Conservation (phyloP, 2,797 vertebrate species). For the Anguilla marmorata region DNA sequence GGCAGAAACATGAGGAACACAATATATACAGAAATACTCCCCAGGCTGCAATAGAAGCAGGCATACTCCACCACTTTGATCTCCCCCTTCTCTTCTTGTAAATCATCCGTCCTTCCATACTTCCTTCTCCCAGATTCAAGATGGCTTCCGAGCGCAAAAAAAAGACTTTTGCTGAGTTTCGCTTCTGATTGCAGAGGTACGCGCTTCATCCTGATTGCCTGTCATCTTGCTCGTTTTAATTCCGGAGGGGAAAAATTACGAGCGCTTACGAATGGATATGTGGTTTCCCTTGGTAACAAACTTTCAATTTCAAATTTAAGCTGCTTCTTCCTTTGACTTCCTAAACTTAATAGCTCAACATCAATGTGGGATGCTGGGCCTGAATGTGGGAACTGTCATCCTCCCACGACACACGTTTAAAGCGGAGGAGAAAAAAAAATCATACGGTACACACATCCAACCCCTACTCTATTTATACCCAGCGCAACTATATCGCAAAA, state of each 20-base stretch:
- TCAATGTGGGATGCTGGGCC: not conserved
- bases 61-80: not conserved
- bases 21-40: not conserved
- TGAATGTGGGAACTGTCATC: not conserved
- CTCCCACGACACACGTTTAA: not conserved
- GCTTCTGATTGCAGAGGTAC: not conserved
- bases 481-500: constrained; percentile 23
- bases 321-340: not conserved
- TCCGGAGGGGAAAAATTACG: not conserved
- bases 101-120: not conserved
- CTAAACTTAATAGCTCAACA: constrained; percentile 15
- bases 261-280: not conserved
- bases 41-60: constrained; percentile 1
- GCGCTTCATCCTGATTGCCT: not conserved
- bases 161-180: not conserved
- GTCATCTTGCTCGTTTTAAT: not conserved
- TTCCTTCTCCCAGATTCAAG: not conserved
- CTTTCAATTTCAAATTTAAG: not conserved
- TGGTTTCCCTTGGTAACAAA: constrained; percentile 7
- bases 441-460: not conserved
- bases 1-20: not conserved
- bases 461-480: constrained; percentile 26
- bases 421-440: not conserved
- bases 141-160: not conserved
- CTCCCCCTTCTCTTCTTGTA: not conserved